Evolutionary conservation across 2,888 invertebrate species (phyloP), one percentile per base, ranked within the genome.

Genomic region (Rhorus exstirpatorius): DNA sequence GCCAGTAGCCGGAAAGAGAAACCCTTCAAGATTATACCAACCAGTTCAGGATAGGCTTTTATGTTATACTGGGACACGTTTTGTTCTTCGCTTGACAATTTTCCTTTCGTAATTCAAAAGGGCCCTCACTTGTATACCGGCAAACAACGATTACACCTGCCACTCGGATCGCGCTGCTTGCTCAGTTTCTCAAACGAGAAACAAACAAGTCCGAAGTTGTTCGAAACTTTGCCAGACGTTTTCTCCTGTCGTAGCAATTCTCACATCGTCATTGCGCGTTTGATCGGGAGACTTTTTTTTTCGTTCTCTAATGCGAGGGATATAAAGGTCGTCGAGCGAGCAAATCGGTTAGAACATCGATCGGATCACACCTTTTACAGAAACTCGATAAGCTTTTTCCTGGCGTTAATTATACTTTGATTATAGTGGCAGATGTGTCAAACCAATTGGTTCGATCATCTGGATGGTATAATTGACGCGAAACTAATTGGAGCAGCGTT

Each of bases 1-100:
- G 76, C 85, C 84, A 84, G 70, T 83, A 65, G 82, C 83, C 82
- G 83, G 79, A 82, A 82, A 75, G 53, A 84, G 90, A 90, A 90
- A 89, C 89, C 90, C 86, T 88, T 88, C 77, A 83, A 89, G 72
- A 76, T 61, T 38, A 10, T 44, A 26, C 19, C 41, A 17, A 51
- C 51, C 55, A n/a, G n/a, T n/a, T n/a, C n/a, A n/a, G n/a, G n/a
- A n/a, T n/a, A n/a, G n/a, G n/a, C n/a, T n/a, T n/a, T n/a, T n/a
- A n/a, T n/a, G n/a, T n/a, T n/a, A n/a, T n/a, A n/a, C n/a, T n/a
- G n/a, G n/a, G n/a, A n/a, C n/a, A n/a, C n/a, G n/a, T n/a, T n/a
- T 38, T 49, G 24, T 21, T 35, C 35, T 17, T 21, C 61, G 38
- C 14, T n/a, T 51, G 70, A 55, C 55, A 70, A 26, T 55, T 70